Evolutionary conservation across 2,888 invertebrate species (phyloP).

Genomic region (Tiliacea citrago): DNA sequence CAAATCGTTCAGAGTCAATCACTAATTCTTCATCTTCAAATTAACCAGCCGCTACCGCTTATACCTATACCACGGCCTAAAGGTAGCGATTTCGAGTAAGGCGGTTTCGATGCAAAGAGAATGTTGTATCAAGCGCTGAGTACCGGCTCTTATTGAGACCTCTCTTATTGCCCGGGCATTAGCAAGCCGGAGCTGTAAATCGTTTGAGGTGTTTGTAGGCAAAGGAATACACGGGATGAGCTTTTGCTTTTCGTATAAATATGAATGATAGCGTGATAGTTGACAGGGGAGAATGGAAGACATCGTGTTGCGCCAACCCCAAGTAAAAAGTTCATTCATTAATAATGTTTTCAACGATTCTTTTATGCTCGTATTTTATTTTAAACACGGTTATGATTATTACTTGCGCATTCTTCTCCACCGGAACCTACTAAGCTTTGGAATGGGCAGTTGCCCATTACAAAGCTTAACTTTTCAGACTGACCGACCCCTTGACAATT

Average conservation of each 20-base stretch:
- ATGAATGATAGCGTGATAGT: not conserved
- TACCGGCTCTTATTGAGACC: slow-evolving; percentile 41
- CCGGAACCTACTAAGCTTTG: too few relatives aligned
- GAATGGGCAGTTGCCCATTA: too few relatives aligned
- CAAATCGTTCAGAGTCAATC: too few relatives aligned
- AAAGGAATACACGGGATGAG: not conserved
- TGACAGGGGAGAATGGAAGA: not conserved
- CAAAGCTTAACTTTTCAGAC: too few relatives aligned
- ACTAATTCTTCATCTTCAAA: too few relatives aligned
- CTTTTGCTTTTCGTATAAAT: not conserved
- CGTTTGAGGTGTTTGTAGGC: slow-evolving; percentile 6
- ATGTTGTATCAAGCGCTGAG: slow-evolving; percentile 59
- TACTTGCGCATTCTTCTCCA: too few relatives aligned
- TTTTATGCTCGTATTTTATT: not conserved
- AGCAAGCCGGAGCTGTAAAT: slow-evolving; percentile 16
- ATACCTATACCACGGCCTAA: slow-evolving; percentile 46
- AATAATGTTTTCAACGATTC: not conserved
- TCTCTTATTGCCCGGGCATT: slow-evolving; percentile 42
- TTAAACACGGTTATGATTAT: too few relatives aligned
- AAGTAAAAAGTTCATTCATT: too few relatives aligned
- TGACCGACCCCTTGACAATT: too few relatives aligned
- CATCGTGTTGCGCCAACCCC: not conserved
- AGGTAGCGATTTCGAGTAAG: slow-evolving; percentile 51
- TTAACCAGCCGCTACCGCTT: slow-evolving; percentile 14
- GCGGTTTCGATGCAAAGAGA: slow-evolving; percentile 61